A percentile compares a stretch with the other conserved stretches of the same genome.
These are phyloP conservation scores for Lasioglossum morio DNA, from an alignment of 2,888 invertebrate genomes.

Conservation along the genomic window DNA sequence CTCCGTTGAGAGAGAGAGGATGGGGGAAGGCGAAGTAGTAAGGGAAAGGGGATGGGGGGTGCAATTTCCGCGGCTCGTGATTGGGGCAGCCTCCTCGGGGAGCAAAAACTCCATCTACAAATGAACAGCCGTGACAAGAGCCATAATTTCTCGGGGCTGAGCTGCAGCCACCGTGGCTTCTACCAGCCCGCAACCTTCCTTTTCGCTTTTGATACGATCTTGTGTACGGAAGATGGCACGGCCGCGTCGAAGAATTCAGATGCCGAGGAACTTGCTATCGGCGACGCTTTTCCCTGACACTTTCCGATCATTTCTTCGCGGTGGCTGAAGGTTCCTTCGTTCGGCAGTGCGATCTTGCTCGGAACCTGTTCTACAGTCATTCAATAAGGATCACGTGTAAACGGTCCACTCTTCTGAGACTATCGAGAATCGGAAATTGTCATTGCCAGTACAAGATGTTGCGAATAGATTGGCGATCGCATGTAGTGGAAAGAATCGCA, in stretches of 20 bases:
- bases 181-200: conserved; percentile 76
- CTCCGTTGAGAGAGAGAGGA: conserved; percentile 48
- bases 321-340: neutral
- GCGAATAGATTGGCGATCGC: too few species aligned
- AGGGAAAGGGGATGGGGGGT: conserved; percentile 78
- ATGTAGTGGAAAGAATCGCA: too few species aligned
- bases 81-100: conserved; percentile 88
- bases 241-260: conserved; percentile 57
- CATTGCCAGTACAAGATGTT: too few species aligned
- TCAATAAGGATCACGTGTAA: too few species aligned
- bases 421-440: too few species aligned
- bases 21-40: conserved; percentile 74
- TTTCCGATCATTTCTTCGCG: conserved; percentile 1
- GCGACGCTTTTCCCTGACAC: neutral
- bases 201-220: conserved; percentile 73
- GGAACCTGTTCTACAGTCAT: neutral
- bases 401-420: too few species aligned
- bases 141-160: conserved; percentile 87
- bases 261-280: conserved; percentile 25
- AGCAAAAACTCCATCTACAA: conserved; percentile 90
- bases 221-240: conserved; percentile 61
- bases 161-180: conserved; percentile 79
- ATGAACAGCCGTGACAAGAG: conserved; percentile 90
- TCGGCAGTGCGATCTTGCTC: neutral
- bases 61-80: conserved; percentile 90